Evolutionary conservation across 2,888 invertebrate genomes (phyloP).

Genomic region (Drosophila algonquin): DNA sequence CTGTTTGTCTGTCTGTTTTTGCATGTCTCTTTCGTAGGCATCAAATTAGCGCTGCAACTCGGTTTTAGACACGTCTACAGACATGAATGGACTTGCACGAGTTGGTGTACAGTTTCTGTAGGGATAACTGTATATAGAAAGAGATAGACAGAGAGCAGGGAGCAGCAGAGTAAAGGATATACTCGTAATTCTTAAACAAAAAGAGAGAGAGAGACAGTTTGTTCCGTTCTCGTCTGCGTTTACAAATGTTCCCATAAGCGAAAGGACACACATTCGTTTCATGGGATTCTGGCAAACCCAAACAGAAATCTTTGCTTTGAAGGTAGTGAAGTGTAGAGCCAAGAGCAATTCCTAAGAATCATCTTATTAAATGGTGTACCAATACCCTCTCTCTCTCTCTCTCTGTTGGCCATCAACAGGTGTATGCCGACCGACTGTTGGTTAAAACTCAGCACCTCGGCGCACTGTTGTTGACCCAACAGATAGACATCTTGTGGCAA

Average conservation of each 20-base stretch:
- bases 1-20: slow-evolving; percentile 40
- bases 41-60: slow-evolving; percentile 73
- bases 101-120: slow-evolving; percentile 35
- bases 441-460: slow-evolving; percentile 1
- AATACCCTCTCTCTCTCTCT: neutral
- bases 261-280: too few species aligned
- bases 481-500: neutral
- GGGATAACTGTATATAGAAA: neutral
- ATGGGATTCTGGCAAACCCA: too few species aligned
- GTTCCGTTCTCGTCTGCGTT: neutral
- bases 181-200: too few species aligned
- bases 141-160: neutral
- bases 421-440: neutral
- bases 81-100: slow-evolving; percentile 35
- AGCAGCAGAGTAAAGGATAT: neutral
- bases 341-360: neutral
- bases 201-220: neutral
- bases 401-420: neutral
- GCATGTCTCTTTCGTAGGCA: slow-evolving; percentile 28
- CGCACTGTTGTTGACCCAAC: neutral
- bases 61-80: slow-evolving; percentile 44
- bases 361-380: neutral
- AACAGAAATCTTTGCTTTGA: too few species aligned
- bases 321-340: too few species aligned
- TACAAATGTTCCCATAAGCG: too few species aligned